These are phyloP conservation scores for Aegotheles bennettii DNA, from an alignment of 2,113 vertebrate genomes.

Conservation along the genomic window DNA sequence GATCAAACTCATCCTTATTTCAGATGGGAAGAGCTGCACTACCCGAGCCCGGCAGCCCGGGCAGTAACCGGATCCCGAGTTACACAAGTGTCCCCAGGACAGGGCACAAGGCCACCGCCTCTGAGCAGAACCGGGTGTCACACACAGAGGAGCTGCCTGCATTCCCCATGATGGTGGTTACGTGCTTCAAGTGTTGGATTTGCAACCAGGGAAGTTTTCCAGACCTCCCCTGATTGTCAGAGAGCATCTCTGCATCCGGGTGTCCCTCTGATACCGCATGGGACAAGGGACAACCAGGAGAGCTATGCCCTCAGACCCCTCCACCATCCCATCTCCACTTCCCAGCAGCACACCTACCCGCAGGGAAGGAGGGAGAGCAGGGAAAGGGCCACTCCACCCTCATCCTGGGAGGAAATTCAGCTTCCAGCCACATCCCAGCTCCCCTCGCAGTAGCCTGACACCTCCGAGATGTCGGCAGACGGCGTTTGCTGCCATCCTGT, in stretches of 20 bases:
- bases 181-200: accelerated
- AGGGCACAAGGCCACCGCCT: not conserved
- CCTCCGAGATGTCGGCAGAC: not conserved
- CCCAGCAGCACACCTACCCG: not conserved
- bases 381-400: not conserved
- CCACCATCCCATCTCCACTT: not conserved
- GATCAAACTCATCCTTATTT: accelerated
- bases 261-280: accelerated
- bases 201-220: not conserved
- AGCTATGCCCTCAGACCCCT: not conserved
- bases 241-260: accelerated
- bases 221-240: accelerated
- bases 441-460: not conserved
- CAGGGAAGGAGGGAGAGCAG: not conserved
- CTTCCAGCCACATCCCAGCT: not conserved
- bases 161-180: accelerated
- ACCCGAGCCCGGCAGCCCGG: not conserved
- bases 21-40: accelerated
- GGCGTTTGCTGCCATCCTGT: not conserved
- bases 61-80: not conserved
- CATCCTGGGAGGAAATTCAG: not conserved
- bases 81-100: not conserved
- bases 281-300: not conserved
- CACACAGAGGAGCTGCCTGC: accelerated
- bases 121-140: not conserved